Evolutionary conservation across 2,797 vertebrate genomes (phyloP).

Genomic region (Myiotriccus ornatus): DNA sequence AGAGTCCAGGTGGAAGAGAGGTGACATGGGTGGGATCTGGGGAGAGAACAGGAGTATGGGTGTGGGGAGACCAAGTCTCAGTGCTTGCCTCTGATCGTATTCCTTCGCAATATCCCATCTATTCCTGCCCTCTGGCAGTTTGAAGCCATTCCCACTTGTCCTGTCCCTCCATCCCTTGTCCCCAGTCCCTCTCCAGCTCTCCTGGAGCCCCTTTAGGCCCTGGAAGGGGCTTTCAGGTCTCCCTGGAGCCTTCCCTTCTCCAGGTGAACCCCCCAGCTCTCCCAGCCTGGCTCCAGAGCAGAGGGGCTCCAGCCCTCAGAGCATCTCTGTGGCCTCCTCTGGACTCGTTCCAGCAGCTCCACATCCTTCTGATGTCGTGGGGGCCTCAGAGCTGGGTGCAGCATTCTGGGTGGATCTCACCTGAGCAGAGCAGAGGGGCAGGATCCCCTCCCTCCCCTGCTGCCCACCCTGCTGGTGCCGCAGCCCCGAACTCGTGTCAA

Average conservation of each 20-base stretch:
- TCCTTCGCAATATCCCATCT: not conserved
- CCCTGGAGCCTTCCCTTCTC: not conserved
- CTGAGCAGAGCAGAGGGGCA: not conserved
- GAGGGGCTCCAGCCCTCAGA: not conserved
- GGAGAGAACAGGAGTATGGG: not conserved
- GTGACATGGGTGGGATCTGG: not conserved
- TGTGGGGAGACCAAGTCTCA: not conserved
- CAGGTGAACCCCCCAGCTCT: not conserved
- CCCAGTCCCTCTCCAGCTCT: not conserved
- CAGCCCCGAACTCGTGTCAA: not conserved
- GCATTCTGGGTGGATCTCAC: not conserved
- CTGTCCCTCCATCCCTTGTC: not conserved
- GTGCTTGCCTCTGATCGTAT: not conserved
- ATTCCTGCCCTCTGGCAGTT: not conserved
- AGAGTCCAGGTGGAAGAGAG: not conserved
- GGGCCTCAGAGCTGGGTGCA: not conserved
- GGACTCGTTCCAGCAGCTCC: not conserved
- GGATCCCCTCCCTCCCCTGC: not conserved
- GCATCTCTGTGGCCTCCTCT: fast-evolving
- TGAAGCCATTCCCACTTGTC: not conserved
- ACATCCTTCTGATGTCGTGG: fast-evolving
- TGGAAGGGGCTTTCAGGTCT: not conserved
- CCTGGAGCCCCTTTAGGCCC: not conserved
- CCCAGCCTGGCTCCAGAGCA: not conserved
- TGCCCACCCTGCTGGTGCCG: not conserved